Base-by-base conservation (phyloP, 1,140 invertebrate species). In the Orussus abietinus region DNA sequence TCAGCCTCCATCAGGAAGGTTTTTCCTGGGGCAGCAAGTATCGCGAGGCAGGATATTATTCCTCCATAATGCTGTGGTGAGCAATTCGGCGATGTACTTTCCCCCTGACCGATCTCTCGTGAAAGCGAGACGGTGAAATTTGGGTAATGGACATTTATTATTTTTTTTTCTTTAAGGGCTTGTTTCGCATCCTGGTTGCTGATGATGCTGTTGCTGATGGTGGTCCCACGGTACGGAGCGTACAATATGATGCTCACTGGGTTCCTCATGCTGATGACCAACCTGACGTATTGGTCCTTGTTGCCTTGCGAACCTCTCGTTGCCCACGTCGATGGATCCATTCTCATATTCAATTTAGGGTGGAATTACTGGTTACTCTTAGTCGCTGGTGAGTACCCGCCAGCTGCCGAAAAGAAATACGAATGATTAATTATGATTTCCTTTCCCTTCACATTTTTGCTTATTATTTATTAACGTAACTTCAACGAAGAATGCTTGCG, bases 1-100 rank as follows among this genome's bases (percentile, higher is more conserved):
- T 99, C 53, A 93, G 88, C 30, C 77, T 94, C 21, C 92, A 96
- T 40, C 89, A 93, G 50, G 96, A 97, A 66, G 95, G 95, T 5
- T 95, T 98, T 59, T 86, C 88, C 13, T 98, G 94, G 94, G 95
- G 95, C 7, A 84, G 90, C 6, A 85, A 88, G 53, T 98, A 98
- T 67, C 75, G 95, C 29, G 83, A 88, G 11, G 95, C 94, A 12
- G 96, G 95, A 0, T 96, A 97, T 69, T 98, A 91, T 62, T 84
- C 90, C 2, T 82, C 85, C 26, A 91, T 96, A 31, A 77, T 94
- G 64, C 74, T 98, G 21, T 97, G 92, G 93, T 94, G 77, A 76
- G 75, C 25, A 28, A n/a, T 28, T 28, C 2, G 25, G 12, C 10
- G 10, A 28, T 10, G 10, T 7, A 26, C 22, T 7, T 26, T 9